These are phyloP conservation scores for Chromoteleia sp. DNA, from an alignment of 2,888 invertebrate genomes.

Conservation along the genomic window DNA sequence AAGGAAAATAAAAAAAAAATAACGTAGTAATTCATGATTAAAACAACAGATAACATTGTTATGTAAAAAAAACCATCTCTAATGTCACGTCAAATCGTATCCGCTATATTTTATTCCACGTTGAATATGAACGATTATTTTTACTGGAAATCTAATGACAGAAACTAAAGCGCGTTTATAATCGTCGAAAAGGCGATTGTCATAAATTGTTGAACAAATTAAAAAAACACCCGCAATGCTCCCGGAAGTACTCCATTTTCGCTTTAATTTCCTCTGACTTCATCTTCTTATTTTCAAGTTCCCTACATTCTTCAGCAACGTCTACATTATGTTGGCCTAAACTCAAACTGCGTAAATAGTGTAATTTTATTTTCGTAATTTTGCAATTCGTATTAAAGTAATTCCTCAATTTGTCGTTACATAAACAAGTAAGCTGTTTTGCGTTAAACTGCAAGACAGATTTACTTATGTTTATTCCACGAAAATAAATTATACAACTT, in stretches of 20 bases:
- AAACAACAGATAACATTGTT: slow-evolving; percentile 26
- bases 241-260: not conserved
- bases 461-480: no score
- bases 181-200: slow-evolving; percentile 2
- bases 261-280: slow-evolving; percentile 14
- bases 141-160: slow-evolving; percentile 17
- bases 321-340: slow-evolving; percentile 16
- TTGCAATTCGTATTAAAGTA: not conserved
- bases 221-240: not conserved
- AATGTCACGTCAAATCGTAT: slow-evolving; percentile 19
- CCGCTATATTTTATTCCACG: slow-evolving; percentile 9
- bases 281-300: slow-evolving; percentile 20
- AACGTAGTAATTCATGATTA: slow-evolving; percentile 15
- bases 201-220: slow-evolving; percentile 1
- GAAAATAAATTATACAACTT: no score
- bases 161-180: slow-evolving; percentile 21
- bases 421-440: not conserved
- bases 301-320: slow-evolving; percentile 15
- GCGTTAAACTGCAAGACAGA: not conserved
- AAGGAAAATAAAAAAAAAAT: slow-evolving; percentile 2
- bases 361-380: slow-evolving; percentile 9
- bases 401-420: not conserved
- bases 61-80: not conserved
- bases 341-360: not conserved
- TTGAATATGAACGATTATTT: slow-evolving; percentile 12